Base-by-base conservation (phyloP, 30 jellyfish, hydroid and myxozoan genomes). In the Pelagia noctiluca region DNA sequence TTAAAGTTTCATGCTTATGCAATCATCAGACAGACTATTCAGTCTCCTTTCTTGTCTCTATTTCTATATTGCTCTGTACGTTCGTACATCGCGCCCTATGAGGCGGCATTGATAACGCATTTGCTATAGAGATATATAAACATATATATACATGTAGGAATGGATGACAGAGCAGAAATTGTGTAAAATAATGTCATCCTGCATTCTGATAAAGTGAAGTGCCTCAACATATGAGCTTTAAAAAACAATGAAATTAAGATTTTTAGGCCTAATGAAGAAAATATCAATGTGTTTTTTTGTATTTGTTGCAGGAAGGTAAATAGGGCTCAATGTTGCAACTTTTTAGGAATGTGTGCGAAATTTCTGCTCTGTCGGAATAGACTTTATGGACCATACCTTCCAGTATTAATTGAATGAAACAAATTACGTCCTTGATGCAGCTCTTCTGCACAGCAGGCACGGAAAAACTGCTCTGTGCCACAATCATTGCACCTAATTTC, bases 391-490 rank as follows among this genome's bases (percentile, higher is more conserved):
- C 57, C 57, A 42, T 75, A 75, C 87, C 87, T 75, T 75, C 87
- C 87, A 75, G 21, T 75, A 71, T 75, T 75, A 62, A 75, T 19
- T n/a, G 35, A 50, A 57, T 75, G 87, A 52, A 75, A 36, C 5
- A 26, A 10, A 31, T 53, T 75, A 46, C 87, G 53, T 22, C 57
- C 22, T 35, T 35, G 35, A 35, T 75, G 87, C n/a, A 75, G 25
- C 30, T 50, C 18, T 26, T 2, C 2, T 12, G 87, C 87, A 75
- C 87, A 75, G 3, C 10, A 25, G 30, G 24, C 50, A 34, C 87
- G 54, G 47, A 23, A 75, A 52, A 30, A 75, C 23, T 75, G 87
- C 8, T 35, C 62, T n/a, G 28, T 11, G 28, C 87, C 87, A 53
- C 87, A 75, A 19, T 57, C 73, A 48, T 10, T 29, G 62, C 77